These are phyloP conservation scores for Lasioglossum malachurum DNA, from an alignment of 2,888 invertebrate genomes.

Conservation along the genomic window DNA sequence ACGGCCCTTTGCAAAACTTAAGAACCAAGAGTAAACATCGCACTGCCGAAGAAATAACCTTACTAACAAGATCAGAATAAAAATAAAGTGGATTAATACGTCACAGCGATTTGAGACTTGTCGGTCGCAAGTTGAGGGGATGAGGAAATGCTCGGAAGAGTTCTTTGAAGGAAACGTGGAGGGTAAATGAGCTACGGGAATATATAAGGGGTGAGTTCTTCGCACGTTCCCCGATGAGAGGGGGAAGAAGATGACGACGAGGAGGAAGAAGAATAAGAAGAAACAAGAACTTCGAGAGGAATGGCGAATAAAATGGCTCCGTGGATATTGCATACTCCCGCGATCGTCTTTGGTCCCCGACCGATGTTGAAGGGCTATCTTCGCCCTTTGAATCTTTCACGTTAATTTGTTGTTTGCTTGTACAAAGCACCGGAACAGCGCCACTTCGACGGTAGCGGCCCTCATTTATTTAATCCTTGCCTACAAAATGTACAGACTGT, in stretches of 20 bases:
- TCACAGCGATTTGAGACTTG: conserved; percentile 11
- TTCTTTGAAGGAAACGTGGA: conserved; percentile 5
- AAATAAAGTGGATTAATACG: background rate
- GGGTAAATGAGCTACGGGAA: conserved; percentile 31
- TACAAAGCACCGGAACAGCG: too few species aligned
- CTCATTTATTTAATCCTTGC: conserved; percentile 17
- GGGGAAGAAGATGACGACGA: background rate
- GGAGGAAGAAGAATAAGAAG: background rate
- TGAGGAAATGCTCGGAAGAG: background rate
- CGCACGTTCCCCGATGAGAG: background rate
- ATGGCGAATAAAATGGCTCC: background rate
- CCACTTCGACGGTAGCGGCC: background rate
- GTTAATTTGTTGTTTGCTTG: conserved; percentile 22
- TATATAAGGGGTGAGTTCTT: conserved; percentile 10
- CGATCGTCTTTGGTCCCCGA: conserved; percentile 11
- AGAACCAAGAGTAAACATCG: background rate
- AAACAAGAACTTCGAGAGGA: background rate
- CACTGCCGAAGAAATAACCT: background rate
- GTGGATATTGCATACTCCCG: conserved; percentile 1
- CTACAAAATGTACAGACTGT: background rate
- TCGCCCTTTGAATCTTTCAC: background rate
- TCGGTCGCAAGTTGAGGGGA: background rate
- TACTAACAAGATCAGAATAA: background rate
- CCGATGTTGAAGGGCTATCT: conserved; percentile 10
- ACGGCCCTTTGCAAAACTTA: background rate